A percentile compares a stretch with the other conserved stretches of the same genome.
Conservation (phyloP, 2,113 vertebrate genomes). For the Philantomba maxwellii region DNA sequence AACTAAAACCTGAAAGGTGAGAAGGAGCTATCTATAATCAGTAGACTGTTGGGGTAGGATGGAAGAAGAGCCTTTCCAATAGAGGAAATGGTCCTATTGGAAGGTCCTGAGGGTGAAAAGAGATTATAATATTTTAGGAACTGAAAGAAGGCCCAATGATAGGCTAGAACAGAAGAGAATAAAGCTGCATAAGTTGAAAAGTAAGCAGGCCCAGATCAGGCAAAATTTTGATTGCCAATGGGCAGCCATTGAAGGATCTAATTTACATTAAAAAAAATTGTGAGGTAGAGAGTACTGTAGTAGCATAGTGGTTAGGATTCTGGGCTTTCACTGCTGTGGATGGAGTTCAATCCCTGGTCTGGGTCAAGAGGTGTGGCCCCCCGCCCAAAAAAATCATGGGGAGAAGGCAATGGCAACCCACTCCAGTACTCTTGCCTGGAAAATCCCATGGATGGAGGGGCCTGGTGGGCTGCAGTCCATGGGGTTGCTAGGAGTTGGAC, state of each 20-base stretch:
- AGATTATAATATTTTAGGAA: neutral
- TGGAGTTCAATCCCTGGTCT: neutral
- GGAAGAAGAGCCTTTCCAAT: neutral
- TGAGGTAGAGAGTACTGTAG: neutral
- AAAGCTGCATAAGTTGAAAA: neutral
- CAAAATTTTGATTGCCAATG: neutral
- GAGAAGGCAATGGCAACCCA: no score
- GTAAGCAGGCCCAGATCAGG: neutral
- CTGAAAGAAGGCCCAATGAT: neutral
- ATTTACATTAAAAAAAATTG: neutral
- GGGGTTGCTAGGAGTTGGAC: no score
- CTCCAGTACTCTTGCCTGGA: no score
- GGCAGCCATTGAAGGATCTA: neutral
- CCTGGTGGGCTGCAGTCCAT: no score
- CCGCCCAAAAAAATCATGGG: neutral
- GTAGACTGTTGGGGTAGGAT: neutral
- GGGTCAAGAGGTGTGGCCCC: neutral
- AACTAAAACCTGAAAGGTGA: neutral
- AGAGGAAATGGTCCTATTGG: neutral
- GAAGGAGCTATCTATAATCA: neutral
- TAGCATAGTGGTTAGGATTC: neutral
- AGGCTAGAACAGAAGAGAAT: neutral
- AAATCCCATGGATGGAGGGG: no score
- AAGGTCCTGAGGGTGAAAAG: neutral
- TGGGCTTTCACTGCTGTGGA: neutral